Evolutionary conservation across 1,140 invertebrate genomes (phyloP).

Genomic region (Theocolax elegans): DNA sequence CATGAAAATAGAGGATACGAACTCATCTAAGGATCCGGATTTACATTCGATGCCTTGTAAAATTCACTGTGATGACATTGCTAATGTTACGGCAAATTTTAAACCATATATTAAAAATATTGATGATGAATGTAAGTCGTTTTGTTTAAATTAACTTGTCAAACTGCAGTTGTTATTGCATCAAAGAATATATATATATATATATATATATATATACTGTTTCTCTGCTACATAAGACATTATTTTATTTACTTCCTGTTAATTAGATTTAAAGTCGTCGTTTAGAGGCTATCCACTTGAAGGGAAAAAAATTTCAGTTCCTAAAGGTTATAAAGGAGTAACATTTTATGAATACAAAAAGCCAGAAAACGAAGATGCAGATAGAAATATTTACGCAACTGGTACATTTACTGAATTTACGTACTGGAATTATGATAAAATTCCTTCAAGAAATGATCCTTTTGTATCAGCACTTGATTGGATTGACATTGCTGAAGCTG

Average conservation of each 20-base stretch:
- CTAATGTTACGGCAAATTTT: slow-evolving; percentile 79
- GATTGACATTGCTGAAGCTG: slow-evolving; percentile 80
- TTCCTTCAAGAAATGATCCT: slow-evolving; percentile 77
- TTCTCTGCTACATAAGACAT: slow-evolving; percentile 12
- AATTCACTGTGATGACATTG: slow-evolving; percentile 76
- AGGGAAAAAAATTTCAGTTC: slow-evolving; percentile 72
- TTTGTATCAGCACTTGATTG: slow-evolving; percentile 77
- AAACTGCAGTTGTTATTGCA: too few relatives aligned
- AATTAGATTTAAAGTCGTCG: slow-evolving; percentile 67
- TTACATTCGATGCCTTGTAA: slow-evolving; percentile 81
- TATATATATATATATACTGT: neutral
- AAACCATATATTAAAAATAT: slow-evolving; percentile 70
- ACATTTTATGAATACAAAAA: slow-evolving; percentile 74
- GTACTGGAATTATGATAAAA: slow-evolving; percentile 85
- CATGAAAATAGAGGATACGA: slow-evolving; percentile 64
- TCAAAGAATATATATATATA: too few relatives aligned
- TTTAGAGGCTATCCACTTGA: slow-evolving; percentile 78
- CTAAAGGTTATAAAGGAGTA: slow-evolving; percentile 75
- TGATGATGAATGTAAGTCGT: slow-evolving; percentile 58
- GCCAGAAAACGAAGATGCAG: slow-evolving; percentile 69
- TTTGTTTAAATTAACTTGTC: too few relatives aligned
- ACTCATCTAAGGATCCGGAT: slow-evolving; percentile 57
- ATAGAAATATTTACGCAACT: slow-evolving; percentile 72
- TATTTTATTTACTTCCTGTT: slow-evolving; percentile 15
- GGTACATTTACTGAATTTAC: slow-evolving; percentile 74